phyloP scores from a whole-genome alignment of 2,888 invertebrate species.

The Ochropleura plecta region DNA sequence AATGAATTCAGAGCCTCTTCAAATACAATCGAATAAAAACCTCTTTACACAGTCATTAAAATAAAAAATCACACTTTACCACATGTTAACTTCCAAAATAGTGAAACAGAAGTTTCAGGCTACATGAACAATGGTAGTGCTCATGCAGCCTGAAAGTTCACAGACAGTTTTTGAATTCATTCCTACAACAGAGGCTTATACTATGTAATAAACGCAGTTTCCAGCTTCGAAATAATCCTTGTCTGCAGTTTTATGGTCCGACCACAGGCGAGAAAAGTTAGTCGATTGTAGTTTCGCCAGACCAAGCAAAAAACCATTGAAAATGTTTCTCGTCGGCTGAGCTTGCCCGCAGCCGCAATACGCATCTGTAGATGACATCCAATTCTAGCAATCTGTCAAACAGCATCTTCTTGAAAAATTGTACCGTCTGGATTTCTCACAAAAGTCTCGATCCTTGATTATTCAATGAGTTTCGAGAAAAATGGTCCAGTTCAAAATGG shows the following conservation, averaged over 20 bases:
- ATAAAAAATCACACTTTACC: not conserved
- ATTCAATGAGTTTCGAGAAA: not conserved
- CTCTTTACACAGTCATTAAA: not conserved
- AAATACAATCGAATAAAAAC: not conserved
- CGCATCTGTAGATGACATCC: conserved; percentile 15
- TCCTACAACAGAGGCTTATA: conserved; percentile 4
- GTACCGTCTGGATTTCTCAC: not conserved
- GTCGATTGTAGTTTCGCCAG: conserved; percentile 52
- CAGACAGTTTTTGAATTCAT: conserved; percentile 19
- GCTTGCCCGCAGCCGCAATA: conserved; percentile 24
- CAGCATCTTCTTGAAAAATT: conserved; percentile 11
- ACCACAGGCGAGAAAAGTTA: conserved; percentile 53
- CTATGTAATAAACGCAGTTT: conserved; percentile 37
- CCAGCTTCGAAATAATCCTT: conserved; percentile 50
- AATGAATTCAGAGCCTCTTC: not conserved
- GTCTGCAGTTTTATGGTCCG: conserved; percentile 49
- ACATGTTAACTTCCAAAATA: conserved; percentile 4
- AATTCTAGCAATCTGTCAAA: conserved; percentile 18
- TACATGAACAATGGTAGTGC: not conserved
- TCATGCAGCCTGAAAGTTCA: conserved; percentile 11
- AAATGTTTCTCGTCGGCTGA: conserved; percentile 35
- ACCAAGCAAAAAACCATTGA: conserved; percentile 46
- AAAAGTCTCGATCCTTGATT: not conserved
- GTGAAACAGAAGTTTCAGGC: conserved; percentile 7
- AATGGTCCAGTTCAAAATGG: not conserved